Percentiles rank a stretch among this genome's conserved stretches.
These are phyloP conservation scores for Psephotus haematonotus DNA, from an alignment of 2,113 vertebrate genomes.

Conservation along the genomic window DNA sequence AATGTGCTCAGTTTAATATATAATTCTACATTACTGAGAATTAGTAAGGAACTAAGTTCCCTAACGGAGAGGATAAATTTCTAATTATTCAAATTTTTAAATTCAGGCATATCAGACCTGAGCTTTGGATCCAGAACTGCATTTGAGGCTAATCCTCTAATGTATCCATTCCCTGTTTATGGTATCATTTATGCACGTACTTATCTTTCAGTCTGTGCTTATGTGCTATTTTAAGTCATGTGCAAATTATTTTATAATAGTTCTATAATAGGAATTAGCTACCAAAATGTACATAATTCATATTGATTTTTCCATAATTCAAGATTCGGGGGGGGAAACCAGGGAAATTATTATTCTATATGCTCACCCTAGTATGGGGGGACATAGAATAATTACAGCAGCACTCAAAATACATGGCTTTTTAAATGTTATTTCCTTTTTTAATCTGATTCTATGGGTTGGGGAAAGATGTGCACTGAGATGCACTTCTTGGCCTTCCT, in stretches of 20 bases:
- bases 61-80: background rate
- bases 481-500: background rate
- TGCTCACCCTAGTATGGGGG: background rate
- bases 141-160: background rate
- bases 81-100: background rate
- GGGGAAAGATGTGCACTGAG: background rate
- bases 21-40: background rate
- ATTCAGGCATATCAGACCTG: background rate
- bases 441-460: background rate
- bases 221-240: background rate
- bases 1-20: background rate
- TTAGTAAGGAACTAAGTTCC: rapidly evolving
- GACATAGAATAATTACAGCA: background rate
- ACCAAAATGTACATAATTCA: background rate
- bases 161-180: background rate
- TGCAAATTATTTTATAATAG: background rate
- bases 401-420: background rate
- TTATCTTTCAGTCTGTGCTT: background rate
- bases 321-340: background rate
- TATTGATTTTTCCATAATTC: background rate
- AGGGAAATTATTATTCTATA: background rate
- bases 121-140: background rate
- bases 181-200: background rate
- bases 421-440: background rate
- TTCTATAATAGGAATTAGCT: background rate